Conservation (phyloP, 2,113 vertebrate species). For the Cephalopterus ornatus region DNA sequence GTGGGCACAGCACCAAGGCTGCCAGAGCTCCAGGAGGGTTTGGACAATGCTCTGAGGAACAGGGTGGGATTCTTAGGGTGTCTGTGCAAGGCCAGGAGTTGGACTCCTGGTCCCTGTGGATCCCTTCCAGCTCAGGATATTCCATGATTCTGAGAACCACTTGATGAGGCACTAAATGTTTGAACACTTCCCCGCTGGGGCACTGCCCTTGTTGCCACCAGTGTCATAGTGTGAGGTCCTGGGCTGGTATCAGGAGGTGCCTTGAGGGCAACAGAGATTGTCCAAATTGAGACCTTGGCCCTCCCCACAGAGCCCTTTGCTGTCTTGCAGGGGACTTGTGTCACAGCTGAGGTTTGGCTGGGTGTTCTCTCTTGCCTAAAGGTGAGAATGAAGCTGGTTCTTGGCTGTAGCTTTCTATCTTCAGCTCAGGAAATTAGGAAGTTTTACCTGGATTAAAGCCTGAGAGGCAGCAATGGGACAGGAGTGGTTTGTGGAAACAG, state of each 20-base stretch:
- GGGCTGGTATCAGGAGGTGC: background rate
- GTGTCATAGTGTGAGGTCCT: fast-evolving
- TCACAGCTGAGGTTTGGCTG: background rate
- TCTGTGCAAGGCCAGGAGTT: background rate
- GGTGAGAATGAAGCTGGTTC: background rate
- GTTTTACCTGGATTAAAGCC: background rate
- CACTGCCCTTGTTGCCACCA: fast-evolving
- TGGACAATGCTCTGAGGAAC: background rate
- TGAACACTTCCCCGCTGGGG: background rate
- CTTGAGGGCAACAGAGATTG: fast-evolving
- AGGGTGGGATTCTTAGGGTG: background rate
- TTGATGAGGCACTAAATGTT: background rate
- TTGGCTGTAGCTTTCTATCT: background rate
- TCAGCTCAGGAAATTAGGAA: background rate
- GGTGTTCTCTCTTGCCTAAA: background rate
- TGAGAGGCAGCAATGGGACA: background rate
- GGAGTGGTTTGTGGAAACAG: background rate
- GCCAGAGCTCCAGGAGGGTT: background rate
- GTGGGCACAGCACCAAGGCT: fast-evolving
- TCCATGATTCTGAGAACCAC: background rate
- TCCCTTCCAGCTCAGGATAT: background rate
- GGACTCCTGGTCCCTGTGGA: background rate
- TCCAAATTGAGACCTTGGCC: background rate
- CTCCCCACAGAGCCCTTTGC: background rate
- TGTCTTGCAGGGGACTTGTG: background rate